phyloP scores from a whole-genome alignment of 2,888 invertebrate genomes.

The Vandiemenella viatica region DNA sequence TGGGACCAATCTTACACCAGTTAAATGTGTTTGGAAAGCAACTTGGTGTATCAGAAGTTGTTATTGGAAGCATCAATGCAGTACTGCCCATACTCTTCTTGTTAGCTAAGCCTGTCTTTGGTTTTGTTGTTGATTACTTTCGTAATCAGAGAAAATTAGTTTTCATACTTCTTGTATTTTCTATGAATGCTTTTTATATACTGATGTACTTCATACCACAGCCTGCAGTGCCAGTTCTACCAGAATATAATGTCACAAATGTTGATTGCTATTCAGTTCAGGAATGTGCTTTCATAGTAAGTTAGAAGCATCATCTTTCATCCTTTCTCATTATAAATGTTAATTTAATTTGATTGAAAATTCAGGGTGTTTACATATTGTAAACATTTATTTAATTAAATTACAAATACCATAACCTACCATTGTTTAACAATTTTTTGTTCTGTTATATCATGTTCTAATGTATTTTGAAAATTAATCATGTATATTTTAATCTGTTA shows the following conservation, averaged over 20 bases:
- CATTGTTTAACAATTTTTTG: too few species aligned
- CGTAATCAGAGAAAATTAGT: slow-evolving; percentile 46
- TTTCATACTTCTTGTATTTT: slow-evolving; percentile 47
- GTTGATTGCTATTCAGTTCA: neutral
- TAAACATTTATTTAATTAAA: too few species aligned
- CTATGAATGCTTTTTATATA: slow-evolving; percentile 52
- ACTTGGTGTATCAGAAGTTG: slow-evolving; percentile 55
- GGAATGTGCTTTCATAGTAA: too few species aligned
- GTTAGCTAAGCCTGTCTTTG: slow-evolving; percentile 59
- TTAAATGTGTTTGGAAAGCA: slow-evolving; percentile 62
- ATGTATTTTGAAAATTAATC: too few species aligned
- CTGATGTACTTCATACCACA: slow-evolving; percentile 50
- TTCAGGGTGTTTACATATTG: too few species aligned
- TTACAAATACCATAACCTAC: too few species aligned
- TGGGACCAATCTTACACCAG: slow-evolving; percentile 68
- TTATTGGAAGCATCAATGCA: slow-evolving; percentile 63
- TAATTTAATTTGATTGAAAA: too few species aligned
- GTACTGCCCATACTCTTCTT: slow-evolving; percentile 62
- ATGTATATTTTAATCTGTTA: too few species aligned
- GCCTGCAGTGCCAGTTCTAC: slow-evolving; percentile 4
- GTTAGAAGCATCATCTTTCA: too few species aligned
- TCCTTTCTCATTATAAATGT: too few species aligned
- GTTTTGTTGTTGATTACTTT: slow-evolving; percentile 48
- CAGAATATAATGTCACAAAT: neutral
- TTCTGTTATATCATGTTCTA: too few species aligned